Evolutionary conservation across 2,113 vertebrate genomes (phyloP).

Genomic region (Emydura subglobosa): DNA sequence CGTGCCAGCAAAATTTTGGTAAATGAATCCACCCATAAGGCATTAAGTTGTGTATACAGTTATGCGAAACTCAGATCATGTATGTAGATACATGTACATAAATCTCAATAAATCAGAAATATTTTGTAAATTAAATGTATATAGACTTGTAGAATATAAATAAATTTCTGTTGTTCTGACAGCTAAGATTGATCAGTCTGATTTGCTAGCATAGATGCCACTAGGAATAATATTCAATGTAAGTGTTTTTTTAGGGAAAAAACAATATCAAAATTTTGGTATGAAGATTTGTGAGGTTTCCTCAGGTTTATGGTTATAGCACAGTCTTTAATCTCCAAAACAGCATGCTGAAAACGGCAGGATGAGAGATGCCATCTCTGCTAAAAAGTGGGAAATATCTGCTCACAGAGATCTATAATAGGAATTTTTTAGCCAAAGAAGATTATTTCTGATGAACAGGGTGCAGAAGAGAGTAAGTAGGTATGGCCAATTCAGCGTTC

Average conservation of each 20-base stretch:
- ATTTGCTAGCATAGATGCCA: neutral
- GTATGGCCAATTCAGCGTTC: fast-evolving
- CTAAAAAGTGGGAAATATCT: neutral
- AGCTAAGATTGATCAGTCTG: neutral
- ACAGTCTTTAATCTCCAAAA: neutral
- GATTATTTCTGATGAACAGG: neutral
- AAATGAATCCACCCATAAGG: neutral
- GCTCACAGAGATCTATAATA: neutral
- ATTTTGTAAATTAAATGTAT: neutral
- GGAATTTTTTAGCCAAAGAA: neutral
- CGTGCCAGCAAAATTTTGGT: neutral
- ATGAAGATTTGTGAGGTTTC: neutral
- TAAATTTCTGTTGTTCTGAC: neutral
- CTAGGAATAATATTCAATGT: neutral
- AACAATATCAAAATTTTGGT: neutral
- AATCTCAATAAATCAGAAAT: neutral
- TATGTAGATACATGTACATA: neutral
- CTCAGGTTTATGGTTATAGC: neutral
- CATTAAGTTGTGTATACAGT: neutral
- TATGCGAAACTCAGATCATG: neutral
- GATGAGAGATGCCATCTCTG: neutral
- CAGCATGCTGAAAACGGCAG: neutral
- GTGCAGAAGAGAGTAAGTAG: neutral
- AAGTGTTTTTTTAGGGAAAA: neutral
- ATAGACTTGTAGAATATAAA: neutral